Base-by-base conservation (phyloP, 2,797 vertebrate species). In the Typhlichthys subterraneus region DNA sequence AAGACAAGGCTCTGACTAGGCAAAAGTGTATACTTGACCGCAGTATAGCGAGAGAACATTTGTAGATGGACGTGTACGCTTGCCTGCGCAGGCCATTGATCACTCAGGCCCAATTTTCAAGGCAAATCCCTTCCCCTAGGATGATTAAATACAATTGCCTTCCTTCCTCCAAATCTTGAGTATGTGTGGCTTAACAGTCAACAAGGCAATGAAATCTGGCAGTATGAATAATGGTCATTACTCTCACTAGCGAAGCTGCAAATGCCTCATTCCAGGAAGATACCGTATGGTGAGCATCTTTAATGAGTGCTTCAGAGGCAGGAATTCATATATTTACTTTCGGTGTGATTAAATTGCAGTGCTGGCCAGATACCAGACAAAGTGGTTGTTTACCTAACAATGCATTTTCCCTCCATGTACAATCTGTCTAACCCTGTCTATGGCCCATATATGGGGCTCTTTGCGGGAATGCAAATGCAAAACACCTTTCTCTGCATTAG, bases 171-270 rank as follows among this genome's bases (percentile, higher is more conserved):
- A 73, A 73, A 78, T 70, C 70, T 75, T 58, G 75, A 84, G 77
- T 73, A 75, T 73, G 73, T 70, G 72, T 54, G 59, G 70, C 77
- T 77, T 72, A 85, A 85, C 73, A 74, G 69, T 51, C 70, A 75
- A 79, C 69, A 57, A 65, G 65, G 77, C 77, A 75, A 74, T 77
- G 73, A 65, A 66, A 71, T 67, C 76, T 75, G 81, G 79, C 83
- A 79, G 70, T 31, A 74, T 86, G 85, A 88, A 73, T 67, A 80
- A 86, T 86, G 77, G 73, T 77, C 84, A 82, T 85, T 82, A 79
- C 76, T 77, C 75, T 78, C 72, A 57, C 65, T 65, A 31, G 53
- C 23, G 65, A 70, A 76, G 77, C 79, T 60, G 70, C 67, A 77
- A 76, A 85, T 83, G 73, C 72, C 72, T 85, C 77, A 77, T 83